These are phyloP conservation scores for Poeciliopsis prolifica DNA, from an alignment of 2,113 vertebrate species.

Conservation along the genomic window DNA sequence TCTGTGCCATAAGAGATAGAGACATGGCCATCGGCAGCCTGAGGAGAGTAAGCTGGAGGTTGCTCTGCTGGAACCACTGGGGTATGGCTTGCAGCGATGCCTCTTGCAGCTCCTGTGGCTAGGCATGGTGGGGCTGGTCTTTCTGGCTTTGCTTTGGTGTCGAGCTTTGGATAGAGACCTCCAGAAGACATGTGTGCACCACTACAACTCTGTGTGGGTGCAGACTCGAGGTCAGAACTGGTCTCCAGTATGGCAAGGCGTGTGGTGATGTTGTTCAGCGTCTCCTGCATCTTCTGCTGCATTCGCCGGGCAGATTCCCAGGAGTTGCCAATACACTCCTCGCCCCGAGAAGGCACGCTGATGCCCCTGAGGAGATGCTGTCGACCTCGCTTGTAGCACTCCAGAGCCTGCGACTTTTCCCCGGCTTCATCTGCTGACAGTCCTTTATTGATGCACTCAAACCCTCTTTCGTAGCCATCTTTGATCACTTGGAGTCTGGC, in stretches of 20 bases:
- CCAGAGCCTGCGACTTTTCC: constrained; percentile 83
- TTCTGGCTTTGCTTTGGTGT: constrained; percentile 74
- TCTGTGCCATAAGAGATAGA: constrained; percentile 94
- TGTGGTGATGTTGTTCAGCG: constrained; percentile 87
- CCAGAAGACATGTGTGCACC: constrained; percentile 13
- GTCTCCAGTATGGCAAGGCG: constrained; percentile 85
- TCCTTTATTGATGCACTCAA: constrained; percentile 88
- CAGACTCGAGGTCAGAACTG: constrained; percentile 31
- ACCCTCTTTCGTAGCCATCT: constrained; percentile 90
- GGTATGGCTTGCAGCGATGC: constrained; percentile 20
- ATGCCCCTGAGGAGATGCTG: constrained; percentile 87
- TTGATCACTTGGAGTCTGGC: constrained; percentile 87
- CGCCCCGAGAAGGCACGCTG: constrained; percentile 79
- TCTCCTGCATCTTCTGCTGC: constrained; percentile 95
- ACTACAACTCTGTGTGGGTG: not conserved
- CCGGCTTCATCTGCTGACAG: constrained; percentile 88
- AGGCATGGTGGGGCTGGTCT: constrained; percentile 66
- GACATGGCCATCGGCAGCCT: constrained; percentile 89
- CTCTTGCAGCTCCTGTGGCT: constrained; percentile 54
- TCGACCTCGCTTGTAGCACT: constrained; percentile 86
- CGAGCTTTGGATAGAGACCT: constrained; percentile 83
- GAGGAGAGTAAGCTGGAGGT: constrained; percentile 91
- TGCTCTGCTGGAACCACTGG: constrained; percentile 70
- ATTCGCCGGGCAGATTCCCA: constrained; percentile 92
- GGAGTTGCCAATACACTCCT: constrained; percentile 77